Base-by-base conservation (phyloP, 2,888 invertebrate species). In the Conus canariensis region DNA sequence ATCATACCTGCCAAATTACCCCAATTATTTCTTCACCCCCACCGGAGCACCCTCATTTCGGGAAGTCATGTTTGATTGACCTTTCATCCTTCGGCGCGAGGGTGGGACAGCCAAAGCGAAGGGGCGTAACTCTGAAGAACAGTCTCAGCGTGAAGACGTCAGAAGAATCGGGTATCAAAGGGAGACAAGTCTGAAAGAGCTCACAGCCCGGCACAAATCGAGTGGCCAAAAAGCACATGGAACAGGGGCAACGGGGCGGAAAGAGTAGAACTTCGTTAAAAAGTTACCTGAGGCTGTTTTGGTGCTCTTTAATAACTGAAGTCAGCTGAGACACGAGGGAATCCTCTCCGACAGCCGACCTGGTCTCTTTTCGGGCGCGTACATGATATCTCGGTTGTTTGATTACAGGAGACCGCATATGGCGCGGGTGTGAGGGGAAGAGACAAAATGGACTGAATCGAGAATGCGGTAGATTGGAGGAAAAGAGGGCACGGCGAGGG, bases 41-140 rank as follows among this genome's bases (percentile, higher is more conserved):
- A 10, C 67, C 16, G 67, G 67, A 64, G 67, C 25, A 30, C 86
- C 19, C 86, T 86, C 86, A 9, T 45, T 67, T 16, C 9, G 22
- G 64, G 86, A 86, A 86, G 86, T 86, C 86, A 86, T 30, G 64
- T 86, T 86, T 86, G 86, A 86, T 86, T 86, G 86, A 86, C 86
- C 86, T 86, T 86, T 86, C 86, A 86, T 86, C 86, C 45, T 45
- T 45, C 86, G 6, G 19, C 30, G 67, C 67, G 14, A 60, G 64
- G 30, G 86, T 19, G 86, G 12, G 45, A 12, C 30, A 25, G 8
- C 19, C 9, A 86, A 86, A 67, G 45, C 30, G 64, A 86, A 67
- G 86, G 86, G 86, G 86, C 86, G 86, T 86, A 86, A 86, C 86
- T 86, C 64, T 45, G 19, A n/a, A 67, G 45, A 67, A 60, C 64